A percentile compares a stretch with the other conserved stretches of the same genome.
Conservation (phyloP, 2,113 vertebrate genomes). For the Ahaetulla prasina region DNA sequence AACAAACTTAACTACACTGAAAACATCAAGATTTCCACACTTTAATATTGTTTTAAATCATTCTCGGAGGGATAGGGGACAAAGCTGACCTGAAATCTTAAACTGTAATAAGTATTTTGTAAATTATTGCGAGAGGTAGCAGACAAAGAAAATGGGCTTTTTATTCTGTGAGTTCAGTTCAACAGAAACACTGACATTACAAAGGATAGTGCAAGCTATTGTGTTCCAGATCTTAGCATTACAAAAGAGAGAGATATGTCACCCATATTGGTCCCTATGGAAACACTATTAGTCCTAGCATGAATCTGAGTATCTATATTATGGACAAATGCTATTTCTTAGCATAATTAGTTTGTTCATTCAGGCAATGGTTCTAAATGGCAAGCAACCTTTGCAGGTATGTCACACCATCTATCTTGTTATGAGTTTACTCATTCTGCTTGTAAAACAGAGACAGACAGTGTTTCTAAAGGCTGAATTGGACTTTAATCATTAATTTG, state of each 20-base stretch:
- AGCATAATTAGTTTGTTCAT: slow-evolving; percentile 40
- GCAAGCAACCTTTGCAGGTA: slow-evolving; percentile 18
- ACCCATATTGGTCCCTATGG: slow-evolving; percentile 21
- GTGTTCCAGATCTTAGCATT: slow-evolving; percentile 33
- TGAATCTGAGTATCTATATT: slow-evolving; percentile 34
- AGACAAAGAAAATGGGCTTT: slow-evolving; percentile 54
- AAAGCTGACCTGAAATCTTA: slow-evolving; percentile 46
- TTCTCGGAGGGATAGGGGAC: slow-evolving; percentile 34
- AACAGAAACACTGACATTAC: slow-evolving; percentile 47
- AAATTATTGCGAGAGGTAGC: slow-evolving; percentile 52
- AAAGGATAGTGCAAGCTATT: slow-evolving; percentile 45
- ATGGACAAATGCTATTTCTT: background rate
- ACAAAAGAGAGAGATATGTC: slow-evolving; percentile 10
- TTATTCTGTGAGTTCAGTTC: slow-evolving; percentile 48
- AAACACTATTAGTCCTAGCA: slow-evolving; percentile 29
- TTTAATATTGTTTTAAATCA: slow-evolving; percentile 73
- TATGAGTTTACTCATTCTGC: slow-evolving; percentile 15
- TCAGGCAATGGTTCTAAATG: slow-evolving; percentile 30
- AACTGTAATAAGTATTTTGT: slow-evolving; percentile 63
- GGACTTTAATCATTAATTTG: slow-evolving; percentile 55
- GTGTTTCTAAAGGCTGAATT: slow-evolving; percentile 46
- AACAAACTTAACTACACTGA: slow-evolving; percentile 77
- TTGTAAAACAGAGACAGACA: background rate
- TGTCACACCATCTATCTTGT: background rate
- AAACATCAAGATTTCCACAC: slow-evolving; percentile 69